Base-by-base conservation (phyloP, 2,113 vertebrate species). In the Sorex fumeus region DNA sequence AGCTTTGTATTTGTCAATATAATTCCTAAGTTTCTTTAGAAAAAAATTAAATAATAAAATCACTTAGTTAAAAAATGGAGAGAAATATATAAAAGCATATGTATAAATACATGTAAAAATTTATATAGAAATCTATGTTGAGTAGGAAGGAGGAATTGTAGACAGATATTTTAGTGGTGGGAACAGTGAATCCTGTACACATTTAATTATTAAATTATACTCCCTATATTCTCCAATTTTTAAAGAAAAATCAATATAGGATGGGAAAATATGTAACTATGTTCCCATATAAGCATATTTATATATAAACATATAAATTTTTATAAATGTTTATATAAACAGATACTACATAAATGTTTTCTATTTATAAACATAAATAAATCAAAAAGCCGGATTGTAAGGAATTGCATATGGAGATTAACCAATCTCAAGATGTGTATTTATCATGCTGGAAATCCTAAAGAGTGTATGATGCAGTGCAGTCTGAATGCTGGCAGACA, bases 1-100 rank as follows among this genome's bases (percentile, higher is more conserved):
- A 69, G 81, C 66, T 89, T 86, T 89, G 16, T 74, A 40, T 80
- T 83, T 79, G 34, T 76, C 40, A 74, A 50, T 82, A 3, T 88
- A 30, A 88, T 85, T 45, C 53, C 45, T 9, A 45, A 16, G 4
- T 2, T 67, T 86, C 62, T 86, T 30, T 21, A 93, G 30, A 77
- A 8, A 77, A 8, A 76, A 75, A 30, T 34, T 16, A 53, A 53
- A 53, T 53, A 53, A 53, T 53, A 53, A 53, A 53, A 53, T 11
- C 16, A 53, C 9, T 2, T 18, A 11, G 16, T 53, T 53, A 53
- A 53, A 53, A 53, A 15, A 53, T 53, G 16, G 11, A 53, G 50
- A 53, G 11, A 53, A 53, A 53, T 53, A 53, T 18, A 53, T 53
- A 53, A 15, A 53, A 53, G 11, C 16, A 53, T 53, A 53, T 53